These are phyloP conservation scores for Tyria jacobaeae DNA, from an alignment of 2,888 invertebrate species.

Conservation along the genomic window DNA sequence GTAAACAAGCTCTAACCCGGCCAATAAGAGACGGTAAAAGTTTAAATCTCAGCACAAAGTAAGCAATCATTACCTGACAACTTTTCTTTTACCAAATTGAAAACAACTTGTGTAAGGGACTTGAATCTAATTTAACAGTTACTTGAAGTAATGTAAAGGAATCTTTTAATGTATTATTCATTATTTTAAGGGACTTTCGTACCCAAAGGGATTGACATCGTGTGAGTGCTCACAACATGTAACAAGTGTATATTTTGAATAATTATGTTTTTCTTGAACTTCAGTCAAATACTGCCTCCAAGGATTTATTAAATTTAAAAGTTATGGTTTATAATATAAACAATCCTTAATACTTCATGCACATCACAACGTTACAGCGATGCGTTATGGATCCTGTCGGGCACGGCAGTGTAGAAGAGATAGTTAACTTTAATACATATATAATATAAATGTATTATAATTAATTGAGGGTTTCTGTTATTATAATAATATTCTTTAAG, in stretches of 20 bases:
- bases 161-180: constrained; percentile 25
- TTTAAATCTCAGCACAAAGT: constrained; percentile 22
- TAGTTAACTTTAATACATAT: no score
- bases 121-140: constrained; percentile 40
- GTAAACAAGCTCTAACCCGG: constrained; percentile 13
- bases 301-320: no score
- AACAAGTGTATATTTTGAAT: neutral
- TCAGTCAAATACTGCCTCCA: neutral
- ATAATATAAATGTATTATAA: no score
- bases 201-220: constrained; percentile 4
- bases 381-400: no score
- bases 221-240: neutral
- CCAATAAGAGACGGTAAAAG: constrained; percentile 12
- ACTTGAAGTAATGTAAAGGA: constrained; percentile 16
- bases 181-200: constrained; percentile 12
- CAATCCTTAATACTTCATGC: no score
- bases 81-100: constrained; percentile 49
- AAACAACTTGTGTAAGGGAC: constrained; percentile 38
- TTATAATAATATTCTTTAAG: no score
- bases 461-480: no score
- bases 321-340: no score
- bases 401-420: no score
- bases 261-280: neutral
- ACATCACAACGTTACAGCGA: no score
- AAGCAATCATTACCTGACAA: constrained; percentile 35